A percentile compares a stretch with the other conserved stretches of the same genome.
These are phyloP conservation scores for Fratercula arctica DNA, from an alignment of 2,797 vertebrate species.

Conservation along the genomic window DNA sequence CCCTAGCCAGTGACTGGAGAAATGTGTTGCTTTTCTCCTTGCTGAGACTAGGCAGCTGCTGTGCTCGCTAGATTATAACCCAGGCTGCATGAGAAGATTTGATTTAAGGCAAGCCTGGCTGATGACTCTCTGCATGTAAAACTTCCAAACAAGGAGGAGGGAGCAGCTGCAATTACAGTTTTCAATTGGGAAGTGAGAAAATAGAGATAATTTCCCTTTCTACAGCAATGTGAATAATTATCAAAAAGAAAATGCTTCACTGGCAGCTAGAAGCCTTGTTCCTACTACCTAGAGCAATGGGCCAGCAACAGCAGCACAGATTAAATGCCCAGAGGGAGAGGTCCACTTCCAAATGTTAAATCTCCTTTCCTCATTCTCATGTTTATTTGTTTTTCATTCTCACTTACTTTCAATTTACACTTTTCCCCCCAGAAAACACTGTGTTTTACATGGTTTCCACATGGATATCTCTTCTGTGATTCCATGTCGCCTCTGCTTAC, in stretches of 20 bases:
- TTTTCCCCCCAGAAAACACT: background rate
- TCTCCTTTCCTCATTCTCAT: background rate
- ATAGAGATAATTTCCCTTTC: slow-evolving; percentile 65
- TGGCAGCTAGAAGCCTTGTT: slow-evolving; percentile 50
- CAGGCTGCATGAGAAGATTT: slow-evolving; percentile 55
- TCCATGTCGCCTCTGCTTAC: background rate
- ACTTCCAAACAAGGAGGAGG: slow-evolving; percentile 65
- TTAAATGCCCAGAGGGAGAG: background rate
- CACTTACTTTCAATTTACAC: background rate
- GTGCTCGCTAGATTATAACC: slow-evolving; percentile 24
- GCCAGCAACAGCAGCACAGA: background rate
- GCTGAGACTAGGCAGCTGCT: slow-evolving; percentile 40
- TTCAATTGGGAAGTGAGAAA: slow-evolving; percentile 67
- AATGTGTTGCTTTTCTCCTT: slow-evolving; percentile 35
- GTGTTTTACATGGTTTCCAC: background rate
- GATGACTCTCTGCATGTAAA: slow-evolving; percentile 55
- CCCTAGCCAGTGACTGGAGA: slow-evolving; percentile 24
- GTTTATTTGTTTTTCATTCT: background rate
- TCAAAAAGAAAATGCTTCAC: slow-evolving; percentile 41
- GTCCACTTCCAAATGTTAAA: background rate
- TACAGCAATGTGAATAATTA: slow-evolving; percentile 63
- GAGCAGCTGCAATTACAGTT: slow-evolving; percentile 67
- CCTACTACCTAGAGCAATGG: slow-evolving; percentile 3
- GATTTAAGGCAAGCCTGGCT: slow-evolving; percentile 62
- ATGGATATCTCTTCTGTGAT: background rate